Percentiles rank a stretch among this genome's conserved stretches.
Evolutionary conservation across 2,888 invertebrate species (phyloP).

Genomic region (Anoncus sp.): DNA sequence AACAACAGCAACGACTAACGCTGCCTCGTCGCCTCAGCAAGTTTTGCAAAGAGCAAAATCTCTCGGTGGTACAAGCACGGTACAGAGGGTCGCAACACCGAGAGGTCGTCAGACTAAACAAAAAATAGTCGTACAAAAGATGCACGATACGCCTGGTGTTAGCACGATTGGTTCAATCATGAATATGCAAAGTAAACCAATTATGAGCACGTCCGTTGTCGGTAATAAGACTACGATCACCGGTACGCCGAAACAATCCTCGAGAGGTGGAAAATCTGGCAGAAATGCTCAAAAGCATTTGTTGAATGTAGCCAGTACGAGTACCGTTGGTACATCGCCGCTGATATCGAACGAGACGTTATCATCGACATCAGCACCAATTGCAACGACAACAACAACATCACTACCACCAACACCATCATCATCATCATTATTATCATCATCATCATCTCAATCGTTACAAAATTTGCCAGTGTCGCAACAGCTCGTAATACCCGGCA

Average conservation of each 20-base stretch:
- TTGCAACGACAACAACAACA: neutral
- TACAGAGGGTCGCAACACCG: slow-evolving; percentile 71
- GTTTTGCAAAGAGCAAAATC: slow-evolving; percentile 71
- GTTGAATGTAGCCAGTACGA: slow-evolving; percentile 67
- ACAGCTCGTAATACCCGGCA: slow-evolving; percentile 65
- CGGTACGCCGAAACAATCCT: slow-evolving; percentile 51
- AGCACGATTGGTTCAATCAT: slow-evolving; percentile 11
- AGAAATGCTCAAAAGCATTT: slow-evolving; percentile 70
- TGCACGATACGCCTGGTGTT: slow-evolving; percentile 15
- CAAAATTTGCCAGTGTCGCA: slow-evolving; percentile 51
- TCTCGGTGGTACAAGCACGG: neutral
- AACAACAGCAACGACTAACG: slow-evolving; percentile 19
- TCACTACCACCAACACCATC: neutral
- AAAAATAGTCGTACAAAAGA: slow-evolving; percentile 70
- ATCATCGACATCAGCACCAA: slow-evolving; percentile 2
- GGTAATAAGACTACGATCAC: slow-evolving; percentile 62
- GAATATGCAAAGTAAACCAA: slow-evolving; percentile 46
- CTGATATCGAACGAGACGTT: slow-evolving; percentile 25
- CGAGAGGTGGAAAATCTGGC: slow-evolving; percentile 31
- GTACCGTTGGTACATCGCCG: slow-evolving; percentile 54
- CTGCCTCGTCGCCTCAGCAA: slow-evolving; percentile 55
- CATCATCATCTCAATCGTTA: slow-evolving; percentile 38
- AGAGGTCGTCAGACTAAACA: slow-evolving; percentile 73
- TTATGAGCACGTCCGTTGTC: slow-evolving; percentile 41
- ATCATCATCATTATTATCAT: slow-evolving; percentile 21